Base-by-base conservation (phyloP, 2,888 invertebrate genomes). In the Sisyra terminalis region DNA sequence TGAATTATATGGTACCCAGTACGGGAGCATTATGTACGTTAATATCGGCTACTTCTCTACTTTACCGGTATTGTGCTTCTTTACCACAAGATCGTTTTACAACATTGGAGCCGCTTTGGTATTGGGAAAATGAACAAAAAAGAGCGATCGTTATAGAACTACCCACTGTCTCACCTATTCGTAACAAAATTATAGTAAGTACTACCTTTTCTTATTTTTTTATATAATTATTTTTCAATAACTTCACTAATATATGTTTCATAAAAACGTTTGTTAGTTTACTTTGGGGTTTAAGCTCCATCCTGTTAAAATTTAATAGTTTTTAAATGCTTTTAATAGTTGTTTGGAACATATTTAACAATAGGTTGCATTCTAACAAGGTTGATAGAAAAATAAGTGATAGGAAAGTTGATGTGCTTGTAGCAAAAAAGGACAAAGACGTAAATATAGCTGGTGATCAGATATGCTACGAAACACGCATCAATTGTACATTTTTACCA, bases 61-160 rank as follows among this genome's bases (percentile, higher is more conserved):
- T 93, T 10, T 78, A 81, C 60, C 73, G 78, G 47, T 98, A 98
- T 59, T 93, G 90, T 59, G 63, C 67, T 10, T 65, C 67, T 35
- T 63, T 98, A 39, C 81, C 84, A 0, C 73, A 77, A 49, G 93
- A 94, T 61, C 72, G 75, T 32, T 92, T 84, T 46, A 60, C 60
- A 6, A 13, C n/a, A 35, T 64, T 79, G 30, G 64, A 70, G 2
- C 77, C 80, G 0, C 60, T 63, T 40, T 73, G 72, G 61, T 67
- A 57, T 52, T 43, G 55, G 5, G 51, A 55, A 36, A 35, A 14
- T 11, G 41, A 55, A 3, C 51, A 55, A 40, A 39, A 48, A 32
- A 39, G 14, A 13, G 44, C 55, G 2, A 78, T 78, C 4, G 67
- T 70, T 6, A 58, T 93, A 1, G 59, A 71, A 43, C 60, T 94